These are phyloP conservation scores for Drosophila insularis DNA, from an alignment of 1,140 invertebrate species.

Conservation along the genomic window DNA sequence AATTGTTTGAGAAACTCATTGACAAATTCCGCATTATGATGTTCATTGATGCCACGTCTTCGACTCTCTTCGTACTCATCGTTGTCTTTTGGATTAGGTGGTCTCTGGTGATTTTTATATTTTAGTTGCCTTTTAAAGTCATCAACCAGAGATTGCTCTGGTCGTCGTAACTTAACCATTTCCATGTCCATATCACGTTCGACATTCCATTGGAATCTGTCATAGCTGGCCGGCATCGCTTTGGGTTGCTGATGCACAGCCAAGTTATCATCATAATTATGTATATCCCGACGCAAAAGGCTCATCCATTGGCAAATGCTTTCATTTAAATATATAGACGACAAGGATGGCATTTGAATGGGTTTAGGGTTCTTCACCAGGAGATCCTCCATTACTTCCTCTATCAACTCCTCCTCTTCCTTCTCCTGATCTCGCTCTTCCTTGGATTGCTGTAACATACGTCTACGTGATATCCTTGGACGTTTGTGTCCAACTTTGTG, in stretches of 20 bases:
- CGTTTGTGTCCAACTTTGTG: constrained; percentile 34
- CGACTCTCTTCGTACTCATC: constrained; percentile 26
- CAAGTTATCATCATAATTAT: constrained; percentile 58
- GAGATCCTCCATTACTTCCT: not conserved
- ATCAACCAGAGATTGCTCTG: constrained; percentile 35
- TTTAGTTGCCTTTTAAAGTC: constrained; percentile 61
- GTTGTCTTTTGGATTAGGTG: not conserved
- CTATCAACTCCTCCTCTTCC: constrained; percentile 21
- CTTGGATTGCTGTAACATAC: constrained; percentile 24
- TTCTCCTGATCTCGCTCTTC: not conserved
- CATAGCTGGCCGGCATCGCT: constrained; percentile 62
- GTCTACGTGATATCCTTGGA: constrained; percentile 57
- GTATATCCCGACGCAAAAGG: constrained; percentile 60
- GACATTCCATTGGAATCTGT: constrained; percentile 14
- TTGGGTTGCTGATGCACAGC: constrained; percentile 67
- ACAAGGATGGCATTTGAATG: not conserved
- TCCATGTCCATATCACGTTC: constrained; percentile 22
- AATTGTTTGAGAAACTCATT: constrained; percentile 58
- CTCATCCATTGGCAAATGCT: constrained; percentile 78
- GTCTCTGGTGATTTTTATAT: constrained; percentile 19
- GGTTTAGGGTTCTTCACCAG: not conserved
- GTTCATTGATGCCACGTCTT: constrained; percentile 61
- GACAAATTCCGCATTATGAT: constrained; percentile 53
- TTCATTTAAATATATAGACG: constrained; percentile 65
- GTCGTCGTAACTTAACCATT: constrained; percentile 33